Percentiles rank a stretch among this genome's conserved stretches.
Evolutionary conservation across 2,888 invertebrate species (phyloP).

Genomic region (Sinotaia quadrata): DNA sequence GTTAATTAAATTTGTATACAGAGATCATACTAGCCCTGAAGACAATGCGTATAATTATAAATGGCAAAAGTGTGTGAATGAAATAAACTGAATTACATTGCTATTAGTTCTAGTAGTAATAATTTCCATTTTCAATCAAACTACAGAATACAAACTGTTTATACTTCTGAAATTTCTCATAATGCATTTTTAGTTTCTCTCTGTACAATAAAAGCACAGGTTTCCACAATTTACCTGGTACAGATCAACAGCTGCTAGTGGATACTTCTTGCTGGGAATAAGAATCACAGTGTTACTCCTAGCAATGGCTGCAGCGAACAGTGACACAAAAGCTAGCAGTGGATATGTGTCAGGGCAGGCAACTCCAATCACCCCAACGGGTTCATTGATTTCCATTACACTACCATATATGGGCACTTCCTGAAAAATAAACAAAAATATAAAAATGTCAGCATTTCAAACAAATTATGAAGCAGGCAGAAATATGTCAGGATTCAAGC

Average conservation of each 20-base stretch:
- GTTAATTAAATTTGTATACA: too few relatives aligned
- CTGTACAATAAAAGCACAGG: not conserved
- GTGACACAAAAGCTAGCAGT: constrained; percentile 72
- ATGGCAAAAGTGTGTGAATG: too few relatives aligned
- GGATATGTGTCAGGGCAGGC: constrained; percentile 71
- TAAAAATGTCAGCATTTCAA: not conserved
- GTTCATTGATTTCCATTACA: constrained; percentile 71
- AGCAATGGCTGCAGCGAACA: constrained; percentile 72
- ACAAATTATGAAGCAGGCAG: too few relatives aligned
- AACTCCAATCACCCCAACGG: constrained; percentile 73
- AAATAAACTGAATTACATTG: too few relatives aligned
- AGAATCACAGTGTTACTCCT: constrained; percentile 72
- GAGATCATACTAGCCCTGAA: too few relatives aligned
- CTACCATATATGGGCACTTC: constrained; percentile 72
- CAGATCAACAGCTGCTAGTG: constrained; percentile 69
- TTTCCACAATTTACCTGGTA: constrained; percentile 67
- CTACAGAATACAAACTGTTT: not conserved
- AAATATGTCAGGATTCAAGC: too few relatives aligned
- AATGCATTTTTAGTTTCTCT: too few relatives aligned
- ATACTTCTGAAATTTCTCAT: not conserved
- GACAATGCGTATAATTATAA: too few relatives aligned
- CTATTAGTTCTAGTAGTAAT: too few relatives aligned
- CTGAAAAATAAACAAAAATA: constrained; percentile 41
- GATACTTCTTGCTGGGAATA: constrained; percentile 71
- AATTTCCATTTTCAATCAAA: too few relatives aligned